Evolutionary conservation across 1,140 invertebrate species (phyloP), one percentile per base, ranked within the genome.

Genomic region (Tribolium castaneum): DNA sequence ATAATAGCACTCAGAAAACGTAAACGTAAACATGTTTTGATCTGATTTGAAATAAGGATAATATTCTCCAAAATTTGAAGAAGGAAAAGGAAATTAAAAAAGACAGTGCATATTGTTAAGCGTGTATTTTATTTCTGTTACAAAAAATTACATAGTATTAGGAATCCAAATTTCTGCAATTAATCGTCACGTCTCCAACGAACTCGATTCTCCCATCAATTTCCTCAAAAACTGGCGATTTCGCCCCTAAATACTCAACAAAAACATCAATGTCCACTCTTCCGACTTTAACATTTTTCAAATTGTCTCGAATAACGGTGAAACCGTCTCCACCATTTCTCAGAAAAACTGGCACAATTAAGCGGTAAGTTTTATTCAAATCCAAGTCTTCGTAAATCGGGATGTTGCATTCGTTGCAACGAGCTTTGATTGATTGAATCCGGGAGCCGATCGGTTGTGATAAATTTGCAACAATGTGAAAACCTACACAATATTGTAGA

Each of bases 251-350:
- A 76, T 87, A 89, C 3, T 84, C 77, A 50, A 82, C 83, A 13
- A 87, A 80, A 19, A 82, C 75, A 56, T 85, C 84, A 1, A 82
- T 76, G 54, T 85, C 84, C 0, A 80, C 6, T 25, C 10, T 54
- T 7, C 85, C 85, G 6, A 80, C 76, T 49, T 66, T 50, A 6
- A 73, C 6, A 76, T 85, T 84, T 25, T 78, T 78, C 6, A 85
- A 19, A 79, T 85, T 82, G 1, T 85, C 78, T 13, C 70, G 45
- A 19, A 86, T 77, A 4, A 90, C 88, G 50, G 85, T 83, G 81
- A 85, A 85, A 39, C 79, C 92, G 80, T 94, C 93, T 10, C 94
- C 94, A 6, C 93, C 93, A 71, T 1, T 87, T 85, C 91, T 88
- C 6, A 95, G 84, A 82, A 92, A 95, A 70, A 88, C 89, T 35